Base-by-base conservation (phyloP, 2,797 vertebrate species). In the Brachyalestes nurse region DNA sequence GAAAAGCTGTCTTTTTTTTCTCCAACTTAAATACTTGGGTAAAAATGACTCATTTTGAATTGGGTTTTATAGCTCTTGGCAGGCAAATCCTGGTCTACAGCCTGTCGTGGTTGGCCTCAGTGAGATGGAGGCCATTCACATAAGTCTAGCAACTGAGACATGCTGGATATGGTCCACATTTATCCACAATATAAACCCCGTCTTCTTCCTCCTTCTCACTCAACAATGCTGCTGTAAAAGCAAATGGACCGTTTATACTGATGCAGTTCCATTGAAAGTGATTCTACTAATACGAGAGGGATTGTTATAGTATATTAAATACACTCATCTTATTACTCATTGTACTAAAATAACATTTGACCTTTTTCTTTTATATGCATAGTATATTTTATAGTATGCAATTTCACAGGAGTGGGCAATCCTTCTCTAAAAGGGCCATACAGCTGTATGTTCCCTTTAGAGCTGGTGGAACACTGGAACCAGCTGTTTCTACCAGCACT, bases 31-130 rank as follows among this genome's bases (percentile, higher is more conserved):
- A 75, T 38, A 49, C 14, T 8, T 65, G 8, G 64, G 47, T 23
- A 57, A 73, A 70, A 57, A n/a, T 62, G 13, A 57, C 28, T n/a
- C 21, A 57, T 73, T 75, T 49, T 23, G 67, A 60, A n/a, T 71
- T 21, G 21, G 65, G 57, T 74, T 79, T 79, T 79, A 66, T 62
- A 62, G 72, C 51, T 51, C 47, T 78, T 83, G 81, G 77, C 80
- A 80, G 69, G 45, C 42, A 45, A 9, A 2, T 72, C 51, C 17
- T 40, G 42, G 17, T 71, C 66, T 78, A 73, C 55, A 21, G 42
- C 64, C 77, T 69, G 75, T 57, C 64, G 69, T 49, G 40, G 61
- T 83, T 47, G 25, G 40, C 71, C 17, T 28, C 25, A 19, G 75
- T 25, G 42, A 49, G 53, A 34, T 55, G 34, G 34, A 72, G 75